Evolutionary conservation across 1,140 invertebrate genomes (phyloP).

Genomic region (Drosophila ambigua): DNA sequence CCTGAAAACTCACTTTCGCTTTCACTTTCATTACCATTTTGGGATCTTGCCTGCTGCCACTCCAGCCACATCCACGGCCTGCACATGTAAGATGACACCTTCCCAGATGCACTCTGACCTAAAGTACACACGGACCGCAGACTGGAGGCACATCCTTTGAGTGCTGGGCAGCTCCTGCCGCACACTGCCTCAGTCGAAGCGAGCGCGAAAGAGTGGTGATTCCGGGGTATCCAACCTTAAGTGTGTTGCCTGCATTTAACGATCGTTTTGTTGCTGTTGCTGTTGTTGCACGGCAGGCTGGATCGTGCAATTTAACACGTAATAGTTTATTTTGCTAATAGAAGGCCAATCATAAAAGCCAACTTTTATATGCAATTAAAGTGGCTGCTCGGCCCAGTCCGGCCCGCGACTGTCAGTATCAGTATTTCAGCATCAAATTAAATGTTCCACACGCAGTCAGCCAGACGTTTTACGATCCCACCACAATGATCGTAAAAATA

Average conservation of each 20-base stretch:
- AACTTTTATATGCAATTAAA: constrained; percentile 76
- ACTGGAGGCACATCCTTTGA: constrained; percentile 18
- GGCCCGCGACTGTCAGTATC: constrained; percentile 40
- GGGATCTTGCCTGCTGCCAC: constrained; percentile 5
- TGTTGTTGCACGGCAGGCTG: constrained; percentile 28
- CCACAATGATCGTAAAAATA: constrained; percentile 39
- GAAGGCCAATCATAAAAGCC: constrained; percentile 76
- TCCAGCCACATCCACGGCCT: not conserved
- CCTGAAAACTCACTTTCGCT: constrained; percentile 74
- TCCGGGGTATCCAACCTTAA: constrained; percentile 39
- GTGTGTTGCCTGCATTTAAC: constrained; percentile 29
- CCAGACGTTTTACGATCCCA: constrained; percentile 35
- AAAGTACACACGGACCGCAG: constrained; percentile 6
- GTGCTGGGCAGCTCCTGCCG: constrained; percentile 12
- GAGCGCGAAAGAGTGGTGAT: constrained; percentile 12
- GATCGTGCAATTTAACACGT: constrained; percentile 72
- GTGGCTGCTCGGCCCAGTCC: constrained; percentile 16
- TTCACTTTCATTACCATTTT: constrained; percentile 29
- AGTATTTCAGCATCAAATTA: constrained; percentile 78
- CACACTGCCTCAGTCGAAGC: not conserved
- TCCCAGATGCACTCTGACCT: constrained; percentile 26
- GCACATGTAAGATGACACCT: constrained; percentile 75
- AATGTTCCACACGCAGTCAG: constrained; percentile 41
- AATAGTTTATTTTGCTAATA: constrained; percentile 79
- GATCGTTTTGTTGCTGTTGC: constrained; percentile 36